These are phyloP conservation scores for Thinocorus orbignyianus DNA, from an alignment of 2,113 vertebrate genomes.

Conservation along the genomic window DNA sequence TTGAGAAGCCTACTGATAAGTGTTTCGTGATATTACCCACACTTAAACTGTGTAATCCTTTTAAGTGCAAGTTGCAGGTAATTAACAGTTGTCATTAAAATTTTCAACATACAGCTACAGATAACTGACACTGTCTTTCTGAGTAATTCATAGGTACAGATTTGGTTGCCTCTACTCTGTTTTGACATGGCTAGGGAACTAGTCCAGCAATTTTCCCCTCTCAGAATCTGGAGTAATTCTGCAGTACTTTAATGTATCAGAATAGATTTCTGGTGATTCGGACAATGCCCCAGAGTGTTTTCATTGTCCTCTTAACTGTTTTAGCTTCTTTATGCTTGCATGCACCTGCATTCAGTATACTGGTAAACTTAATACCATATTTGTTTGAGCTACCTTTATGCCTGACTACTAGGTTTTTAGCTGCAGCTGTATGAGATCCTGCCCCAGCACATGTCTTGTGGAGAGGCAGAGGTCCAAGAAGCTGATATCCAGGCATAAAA, in stretches of 20 bases:
- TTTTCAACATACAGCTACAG: background rate
- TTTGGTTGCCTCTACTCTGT: background rate
- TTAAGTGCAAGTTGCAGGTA: background rate
- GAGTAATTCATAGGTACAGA: background rate
- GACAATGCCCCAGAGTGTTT: background rate
- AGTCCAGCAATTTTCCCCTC: background rate
- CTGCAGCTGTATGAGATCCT: background rate
- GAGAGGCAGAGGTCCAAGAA: conserved; percentile 27
- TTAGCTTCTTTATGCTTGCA: background rate
- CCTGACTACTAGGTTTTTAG: background rate
- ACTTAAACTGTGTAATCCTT: background rate
- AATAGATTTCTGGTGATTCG: background rate
- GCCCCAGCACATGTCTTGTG: background rate
- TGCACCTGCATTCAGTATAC: background rate
- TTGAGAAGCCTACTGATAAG: fast-evolving
- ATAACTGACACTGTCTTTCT: background rate
- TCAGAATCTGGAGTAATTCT: background rate
- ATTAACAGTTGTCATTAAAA: background rate
- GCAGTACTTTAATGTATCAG: fast-evolving
- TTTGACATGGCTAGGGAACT: background rate
- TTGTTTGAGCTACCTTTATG: background rate
- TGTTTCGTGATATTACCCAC: fast-evolving
- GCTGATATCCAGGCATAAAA: conserved; percentile 21
- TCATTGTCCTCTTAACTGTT: background rate
- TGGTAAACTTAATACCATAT: background rate